phyloP scores from a whole-genome alignment of 2,113 vertebrate genomes.

The Centropus unirufus region DNA sequence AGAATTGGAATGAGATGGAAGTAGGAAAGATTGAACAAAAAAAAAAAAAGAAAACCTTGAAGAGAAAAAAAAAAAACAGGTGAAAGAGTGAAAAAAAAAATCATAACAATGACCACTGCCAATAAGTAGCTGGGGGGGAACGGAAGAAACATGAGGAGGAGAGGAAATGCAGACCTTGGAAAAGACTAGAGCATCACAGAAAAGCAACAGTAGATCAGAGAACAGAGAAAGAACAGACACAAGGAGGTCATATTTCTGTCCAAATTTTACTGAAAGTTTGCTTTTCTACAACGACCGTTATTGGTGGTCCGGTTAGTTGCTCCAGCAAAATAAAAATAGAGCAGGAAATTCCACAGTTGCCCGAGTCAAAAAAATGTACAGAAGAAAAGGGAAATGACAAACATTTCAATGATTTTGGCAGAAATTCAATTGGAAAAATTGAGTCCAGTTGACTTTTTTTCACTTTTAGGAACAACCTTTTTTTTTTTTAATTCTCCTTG shows the following conservation, averaged over 20 bases:
- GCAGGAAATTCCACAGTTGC: not conserved
- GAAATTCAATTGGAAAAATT: not conserved
- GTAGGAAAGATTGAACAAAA: not conserved
- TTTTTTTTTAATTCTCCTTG: not conserved
- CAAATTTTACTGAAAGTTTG: not conserved
- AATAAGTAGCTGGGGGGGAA: not conserved
- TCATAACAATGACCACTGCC: not conserved
- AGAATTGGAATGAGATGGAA: not conserved
- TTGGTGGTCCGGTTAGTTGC: not conserved
- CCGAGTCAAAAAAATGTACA: not conserved
- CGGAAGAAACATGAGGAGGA: not conserved
- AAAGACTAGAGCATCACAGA: not conserved
- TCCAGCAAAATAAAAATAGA: constrained; percentile 16
- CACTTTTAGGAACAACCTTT: not conserved
- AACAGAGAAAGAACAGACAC: not conserved
- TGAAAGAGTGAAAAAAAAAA: not conserved
- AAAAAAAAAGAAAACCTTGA: not conserved
- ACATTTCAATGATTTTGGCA: not conserved
- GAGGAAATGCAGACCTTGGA: not conserved
- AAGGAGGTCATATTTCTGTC: not conserved
- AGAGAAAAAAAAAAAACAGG: not conserved
- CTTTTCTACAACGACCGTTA: not conserved
- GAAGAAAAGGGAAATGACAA: not conserved
- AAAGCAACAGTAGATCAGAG: not conserved
- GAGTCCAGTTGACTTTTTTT: not conserved